These are phyloP conservation scores for Meloe dianella DNA, from an alignment of 2,888 invertebrate species.

Conservation along the genomic window DNA sequence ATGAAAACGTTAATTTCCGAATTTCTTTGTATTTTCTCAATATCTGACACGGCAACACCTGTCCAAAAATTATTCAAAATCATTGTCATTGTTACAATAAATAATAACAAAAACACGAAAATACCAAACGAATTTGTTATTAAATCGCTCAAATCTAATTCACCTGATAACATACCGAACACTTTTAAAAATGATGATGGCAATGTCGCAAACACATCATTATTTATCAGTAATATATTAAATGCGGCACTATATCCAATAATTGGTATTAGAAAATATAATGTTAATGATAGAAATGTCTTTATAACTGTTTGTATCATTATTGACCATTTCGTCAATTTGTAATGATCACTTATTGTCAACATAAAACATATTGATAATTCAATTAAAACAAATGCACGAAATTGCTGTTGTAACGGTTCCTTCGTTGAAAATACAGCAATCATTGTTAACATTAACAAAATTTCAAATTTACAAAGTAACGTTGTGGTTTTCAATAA, in stretches of 20 bases:
- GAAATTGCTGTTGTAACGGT: constrained; percentile 7
- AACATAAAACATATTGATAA: constrained; percentile 22
- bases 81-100: constrained; percentile 20
- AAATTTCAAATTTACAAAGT: constrained; percentile 17
- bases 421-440: constrained; percentile 6
- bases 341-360: constrained; percentile 25
- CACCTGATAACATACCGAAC: constrained; percentile 20
- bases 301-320: constrained; percentile 29
- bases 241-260: constrained; percentile 24
- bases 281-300: constrained; percentile 17
- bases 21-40: constrained; percentile 21
- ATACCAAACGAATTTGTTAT: constrained; percentile 5
- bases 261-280: constrained; percentile 24
- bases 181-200: constrained; percentile 17
- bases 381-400: constrained; percentile 23
- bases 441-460: constrained; percentile 13
- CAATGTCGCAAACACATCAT: constrained; percentile 10
- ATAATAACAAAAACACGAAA: constrained; percentile 17
- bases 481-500: neutral
- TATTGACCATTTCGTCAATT: constrained; percentile 28
- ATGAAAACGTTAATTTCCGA: constrained; percentile 23
- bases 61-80: constrained; percentile 26
- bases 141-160: constrained; percentile 16
- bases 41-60: constrained; percentile 25
- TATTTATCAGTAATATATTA: constrained; percentile 11